These are phyloP conservation scores for Thysanoteuthis rhombus DNA, from an alignment of 2,888 invertebrate genomes.

Conservation along the genomic window DNA sequence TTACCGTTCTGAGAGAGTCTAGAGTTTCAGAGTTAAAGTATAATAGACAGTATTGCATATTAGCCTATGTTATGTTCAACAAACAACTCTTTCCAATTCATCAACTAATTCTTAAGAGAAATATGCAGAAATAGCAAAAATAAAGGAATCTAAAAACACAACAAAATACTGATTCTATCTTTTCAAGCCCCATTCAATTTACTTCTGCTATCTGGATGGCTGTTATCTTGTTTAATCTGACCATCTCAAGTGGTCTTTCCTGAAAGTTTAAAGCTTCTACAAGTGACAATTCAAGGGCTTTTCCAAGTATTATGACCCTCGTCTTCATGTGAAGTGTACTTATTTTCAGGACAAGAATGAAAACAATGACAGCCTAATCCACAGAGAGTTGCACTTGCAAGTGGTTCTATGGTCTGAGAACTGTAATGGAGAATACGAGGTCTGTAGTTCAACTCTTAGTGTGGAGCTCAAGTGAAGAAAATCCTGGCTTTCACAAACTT, in stretches of 20 bases:
- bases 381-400: background rate
- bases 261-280: background rate
- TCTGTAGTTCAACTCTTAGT: background rate
- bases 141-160: background rate
- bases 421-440: background rate
- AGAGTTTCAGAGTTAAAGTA: too few species aligned
- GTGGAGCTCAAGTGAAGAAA: background rate
- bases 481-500: background rate
- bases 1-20: too few species aligned
- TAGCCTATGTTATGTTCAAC: too few species aligned
- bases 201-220: background rate
- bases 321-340: background rate
- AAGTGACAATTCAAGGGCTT: slow-evolving; percentile 12
- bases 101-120: background rate
- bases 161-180: background rate
- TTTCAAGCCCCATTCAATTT: background rate
- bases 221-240: slow-evolving; percentile 1
- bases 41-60: too few species aligned
- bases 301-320: background rate
- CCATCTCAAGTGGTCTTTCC: background rate
- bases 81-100: background rate
- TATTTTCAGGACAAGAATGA: background rate
- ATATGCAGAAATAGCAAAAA: background rate
- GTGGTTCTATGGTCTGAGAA: background rate
- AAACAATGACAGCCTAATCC: background rate